Evolutionary conservation across 2,888 invertebrate genomes (phyloP).

Genomic region (Epirrhoe alternata): DNA sequence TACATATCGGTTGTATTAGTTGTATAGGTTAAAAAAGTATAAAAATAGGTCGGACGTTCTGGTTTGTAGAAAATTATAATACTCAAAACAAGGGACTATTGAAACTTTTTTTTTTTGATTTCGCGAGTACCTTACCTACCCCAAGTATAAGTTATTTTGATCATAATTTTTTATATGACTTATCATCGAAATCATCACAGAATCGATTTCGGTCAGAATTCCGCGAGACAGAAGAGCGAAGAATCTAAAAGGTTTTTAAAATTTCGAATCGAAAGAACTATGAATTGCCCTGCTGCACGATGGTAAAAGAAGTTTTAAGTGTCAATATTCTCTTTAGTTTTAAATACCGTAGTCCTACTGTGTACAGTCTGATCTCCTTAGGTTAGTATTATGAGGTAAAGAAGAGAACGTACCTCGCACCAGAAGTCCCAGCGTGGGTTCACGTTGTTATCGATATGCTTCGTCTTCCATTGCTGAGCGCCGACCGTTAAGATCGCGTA

Average conservation of each 20-base stretch:
- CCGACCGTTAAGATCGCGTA: conserved; percentile 97
- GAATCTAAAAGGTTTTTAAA: no score
- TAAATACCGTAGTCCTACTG: no score
- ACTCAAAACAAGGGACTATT: neutral
- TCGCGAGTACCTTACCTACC: no score
- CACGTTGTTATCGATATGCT: conserved; percentile 96
- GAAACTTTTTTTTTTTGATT: no score
- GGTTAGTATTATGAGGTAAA: neutral
- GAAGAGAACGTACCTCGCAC: conserved; percentile 92
- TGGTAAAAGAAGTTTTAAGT: no score
- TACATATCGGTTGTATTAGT: conserved; percentile 26
- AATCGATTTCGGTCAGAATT: no score
- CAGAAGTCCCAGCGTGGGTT: conserved; percentile 99
- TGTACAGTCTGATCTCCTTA: neutral
- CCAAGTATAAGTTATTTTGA: no score
- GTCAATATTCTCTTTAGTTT: neutral
- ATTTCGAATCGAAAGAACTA: no score
- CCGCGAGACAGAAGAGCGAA: no score
- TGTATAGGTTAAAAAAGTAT: conserved; percentile 1
- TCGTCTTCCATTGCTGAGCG: conserved; percentile 96
- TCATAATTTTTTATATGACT: no score
- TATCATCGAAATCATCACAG: no score
- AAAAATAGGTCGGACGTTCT: neutral
- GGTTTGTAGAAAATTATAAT: neutral
- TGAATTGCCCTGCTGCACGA: no score